A percentile compares a stretch with the other conserved stretches of the same genome.
Evolutionary conservation across 2,797 vertebrate genomes (phyloP).

Genomic region (Graptemys geographica): DNA sequence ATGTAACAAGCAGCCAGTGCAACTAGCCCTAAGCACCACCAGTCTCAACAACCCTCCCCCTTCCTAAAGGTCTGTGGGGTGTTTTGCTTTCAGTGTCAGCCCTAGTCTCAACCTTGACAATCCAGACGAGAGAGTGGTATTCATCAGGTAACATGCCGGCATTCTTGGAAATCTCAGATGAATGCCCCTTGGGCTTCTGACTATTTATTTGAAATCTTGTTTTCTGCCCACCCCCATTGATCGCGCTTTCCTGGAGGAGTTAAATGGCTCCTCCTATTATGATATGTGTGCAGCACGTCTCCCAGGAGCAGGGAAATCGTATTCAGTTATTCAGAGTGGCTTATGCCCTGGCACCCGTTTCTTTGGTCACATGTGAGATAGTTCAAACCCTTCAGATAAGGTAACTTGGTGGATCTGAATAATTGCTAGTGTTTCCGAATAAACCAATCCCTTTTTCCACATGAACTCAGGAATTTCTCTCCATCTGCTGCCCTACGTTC

Average conservation of each 20-base stretch:
- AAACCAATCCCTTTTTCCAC: slow-evolving; percentile 3
- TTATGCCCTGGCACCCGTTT: not conserved
- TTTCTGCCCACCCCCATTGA: not conserved
- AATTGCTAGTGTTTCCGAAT: not conserved
- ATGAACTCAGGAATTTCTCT: slow-evolving; percentile 47
- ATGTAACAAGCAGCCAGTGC: not conserved
- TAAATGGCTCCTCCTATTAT: no score
- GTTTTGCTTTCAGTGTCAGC: not conserved
- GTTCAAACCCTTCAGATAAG: not conserved
- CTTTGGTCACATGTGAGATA: not conserved
- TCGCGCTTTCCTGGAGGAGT: not conserved
- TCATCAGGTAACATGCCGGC: not conserved
- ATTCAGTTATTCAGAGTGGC: not conserved
- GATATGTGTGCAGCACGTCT: no score
- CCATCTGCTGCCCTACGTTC: not conserved
- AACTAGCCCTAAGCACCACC: not conserved
- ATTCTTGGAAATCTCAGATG: not conserved
- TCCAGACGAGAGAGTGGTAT: not conserved
- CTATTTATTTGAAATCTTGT: not conserved
- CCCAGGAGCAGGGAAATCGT: not conserved
- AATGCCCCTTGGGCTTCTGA: not conserved
- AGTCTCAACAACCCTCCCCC: not conserved
- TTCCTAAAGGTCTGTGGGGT: not conserved
- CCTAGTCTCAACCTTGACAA: not conserved
- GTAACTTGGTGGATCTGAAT: not conserved